These are phyloP conservation scores for Rhynchonema sp. DNA, from an alignment of 2,888 invertebrate genomes.

Conservation along the genomic window DNA sequence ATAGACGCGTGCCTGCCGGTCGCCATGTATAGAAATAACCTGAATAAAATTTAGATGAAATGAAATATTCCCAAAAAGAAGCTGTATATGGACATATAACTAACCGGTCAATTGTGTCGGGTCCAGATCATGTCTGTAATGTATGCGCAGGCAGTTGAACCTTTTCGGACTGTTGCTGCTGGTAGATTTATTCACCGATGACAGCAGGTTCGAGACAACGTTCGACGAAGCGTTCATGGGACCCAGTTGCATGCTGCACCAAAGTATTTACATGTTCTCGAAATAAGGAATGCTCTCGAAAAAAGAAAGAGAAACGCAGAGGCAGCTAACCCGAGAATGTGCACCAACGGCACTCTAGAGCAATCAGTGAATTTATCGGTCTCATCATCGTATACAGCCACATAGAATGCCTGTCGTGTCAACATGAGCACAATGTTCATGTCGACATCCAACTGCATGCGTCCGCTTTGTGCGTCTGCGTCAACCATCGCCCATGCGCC, in stretches of 20 bases:
- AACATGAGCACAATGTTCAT: neutral
- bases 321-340: constrained; percentile 29
- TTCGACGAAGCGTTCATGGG: neutral
- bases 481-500: constrained; percentile 84
- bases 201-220: neutral
- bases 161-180: neutral
- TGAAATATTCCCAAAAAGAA: no score
- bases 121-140: constrained; percentile 6
- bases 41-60: no score
- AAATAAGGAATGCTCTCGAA: no score
- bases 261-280: no score
- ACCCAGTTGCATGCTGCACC: neutral
- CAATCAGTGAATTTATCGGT: constrained; percentile 68
- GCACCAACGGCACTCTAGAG: constrained; percentile 50
- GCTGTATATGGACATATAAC: no score
- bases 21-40: constrained; percentile 85
- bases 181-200: neutral
- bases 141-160: neutral
- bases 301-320: no score
- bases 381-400: constrained; percentile 85
- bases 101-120: constrained; percentile 8
- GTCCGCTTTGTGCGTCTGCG: constrained; percentile 60
- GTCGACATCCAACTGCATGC: neutral
- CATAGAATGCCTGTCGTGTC: constrained; percentile 56
- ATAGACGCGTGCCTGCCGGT: constrained; percentile 69